phyloP scores from a whole-genome alignment of 2,113 vertebrate genomes.

The Delphinus delphis region DNA sequence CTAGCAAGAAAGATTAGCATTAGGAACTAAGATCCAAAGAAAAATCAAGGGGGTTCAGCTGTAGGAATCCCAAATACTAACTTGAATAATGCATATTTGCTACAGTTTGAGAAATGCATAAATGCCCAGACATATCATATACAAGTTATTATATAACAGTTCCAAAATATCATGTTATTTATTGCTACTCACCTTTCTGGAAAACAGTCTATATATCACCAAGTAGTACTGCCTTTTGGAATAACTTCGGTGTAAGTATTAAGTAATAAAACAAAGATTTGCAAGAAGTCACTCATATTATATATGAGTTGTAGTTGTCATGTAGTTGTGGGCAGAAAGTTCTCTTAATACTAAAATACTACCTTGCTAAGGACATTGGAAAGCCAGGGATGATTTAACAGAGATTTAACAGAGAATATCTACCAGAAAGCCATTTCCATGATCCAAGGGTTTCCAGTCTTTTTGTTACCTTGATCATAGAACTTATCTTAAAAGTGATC shows the following conservation, averaged over 20 bases:
- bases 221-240: not conserved
- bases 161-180: not conserved
- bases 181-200: not conserved
- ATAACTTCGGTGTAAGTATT: not conserved
- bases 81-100: not conserved
- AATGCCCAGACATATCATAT: not conserved
- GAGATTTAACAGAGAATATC: not conserved
- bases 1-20: not conserved
- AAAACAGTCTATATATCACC: not conserved
- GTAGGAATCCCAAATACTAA: not conserved
- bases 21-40: not conserved
- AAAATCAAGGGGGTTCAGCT: not conserved
- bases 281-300: not conserved
- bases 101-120: not conserved
- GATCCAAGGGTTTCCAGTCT: not conserved
- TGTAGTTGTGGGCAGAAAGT: not conserved
- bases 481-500: constrained; percentile 28
- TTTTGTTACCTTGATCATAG: constrained; percentile 33
- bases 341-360: not conserved
- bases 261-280: not conserved
- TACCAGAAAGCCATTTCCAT: not conserved
- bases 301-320: not conserved
- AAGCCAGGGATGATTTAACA: not conserved
- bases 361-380: not conserved
- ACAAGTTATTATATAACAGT: not conserved